phyloP scores from a whole-genome alignment of 2,888 invertebrate species.

The Trileptium ribeirensis region DNA sequence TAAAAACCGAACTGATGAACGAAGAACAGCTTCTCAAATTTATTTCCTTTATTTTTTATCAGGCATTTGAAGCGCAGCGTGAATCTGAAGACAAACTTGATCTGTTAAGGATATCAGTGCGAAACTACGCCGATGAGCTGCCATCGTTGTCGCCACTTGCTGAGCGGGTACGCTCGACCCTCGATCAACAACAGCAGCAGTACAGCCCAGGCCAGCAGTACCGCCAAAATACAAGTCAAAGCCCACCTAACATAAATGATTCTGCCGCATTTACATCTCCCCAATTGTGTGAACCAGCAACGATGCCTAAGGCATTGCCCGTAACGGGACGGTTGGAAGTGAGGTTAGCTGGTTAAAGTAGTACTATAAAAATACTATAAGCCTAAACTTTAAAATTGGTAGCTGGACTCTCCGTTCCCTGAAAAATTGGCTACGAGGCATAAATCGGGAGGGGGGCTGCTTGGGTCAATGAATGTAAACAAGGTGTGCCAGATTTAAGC shows the following conservation, averaged over 20 bases:
- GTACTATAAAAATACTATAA: no score
- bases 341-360: no score
- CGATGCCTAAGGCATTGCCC: conserved; percentile 65
- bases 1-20: no score
- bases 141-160: conserved; percentile 66
- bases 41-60: no score
- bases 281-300: background rate
- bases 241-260: background rate
- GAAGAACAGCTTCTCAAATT: no score
- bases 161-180: background rate
- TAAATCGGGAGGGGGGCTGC: no score
- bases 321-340: conserved; percentile 93
- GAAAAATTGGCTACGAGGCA: no score
- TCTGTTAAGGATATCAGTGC: conserved; percentile 80
- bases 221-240: background rate
- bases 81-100: conserved; percentile 94
- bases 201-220: background rate
- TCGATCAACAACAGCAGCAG: background rate
- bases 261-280: background rate
- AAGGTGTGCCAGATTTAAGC: no score
- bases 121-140: conserved; percentile 77
- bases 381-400: no score
- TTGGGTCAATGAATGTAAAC: no score
- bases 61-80: conserved; percentile 83
- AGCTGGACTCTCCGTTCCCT: no score